These are phyloP conservation scores for Telmatochromis sp. DNA, from an alignment of 2,113 vertebrate genomes.

Conservation along the genomic window DNA sequence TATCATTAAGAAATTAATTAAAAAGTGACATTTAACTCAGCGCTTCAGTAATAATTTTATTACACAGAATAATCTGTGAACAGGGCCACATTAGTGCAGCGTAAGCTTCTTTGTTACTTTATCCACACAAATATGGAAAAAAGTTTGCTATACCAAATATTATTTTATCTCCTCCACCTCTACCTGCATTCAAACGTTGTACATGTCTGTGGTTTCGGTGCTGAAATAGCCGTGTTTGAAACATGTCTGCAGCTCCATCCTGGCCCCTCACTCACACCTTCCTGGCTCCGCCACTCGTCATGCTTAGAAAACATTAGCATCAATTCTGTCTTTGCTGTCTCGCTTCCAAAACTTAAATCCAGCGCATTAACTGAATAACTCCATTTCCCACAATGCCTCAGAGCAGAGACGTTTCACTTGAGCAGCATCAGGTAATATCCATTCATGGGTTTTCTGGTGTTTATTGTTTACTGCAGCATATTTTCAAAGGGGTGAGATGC, in stretches of 20 bases:
- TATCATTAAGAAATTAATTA: accelerated
- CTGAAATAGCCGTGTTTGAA: background rate
- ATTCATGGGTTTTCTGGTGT: background rate
- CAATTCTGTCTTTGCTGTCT: background rate
- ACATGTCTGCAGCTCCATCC: background rate
- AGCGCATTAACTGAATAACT: background rate
- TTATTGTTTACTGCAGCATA: background rate
- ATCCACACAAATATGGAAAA: background rate
- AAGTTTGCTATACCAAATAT: background rate
- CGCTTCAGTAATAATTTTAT: background rate
- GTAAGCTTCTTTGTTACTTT: background rate
- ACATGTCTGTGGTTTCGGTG: background rate
- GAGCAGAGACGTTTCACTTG: background rate
- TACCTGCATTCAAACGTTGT: background rate
- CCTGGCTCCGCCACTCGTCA: accelerated
- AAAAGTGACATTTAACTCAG: background rate
- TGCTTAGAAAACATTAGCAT: background rate
- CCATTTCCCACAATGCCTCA: background rate
- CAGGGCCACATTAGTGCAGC: accelerated
- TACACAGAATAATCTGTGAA: background rate
- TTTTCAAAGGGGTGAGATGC: background rate
- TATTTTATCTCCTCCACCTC: accelerated
- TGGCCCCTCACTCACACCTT: background rate
- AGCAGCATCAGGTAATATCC: background rate
- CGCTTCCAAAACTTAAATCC: background rate